phyloP scores from a whole-genome alignment of 53 echinoderm and acorn worm genomes.

The Hippasteria phrygiana region DNA sequence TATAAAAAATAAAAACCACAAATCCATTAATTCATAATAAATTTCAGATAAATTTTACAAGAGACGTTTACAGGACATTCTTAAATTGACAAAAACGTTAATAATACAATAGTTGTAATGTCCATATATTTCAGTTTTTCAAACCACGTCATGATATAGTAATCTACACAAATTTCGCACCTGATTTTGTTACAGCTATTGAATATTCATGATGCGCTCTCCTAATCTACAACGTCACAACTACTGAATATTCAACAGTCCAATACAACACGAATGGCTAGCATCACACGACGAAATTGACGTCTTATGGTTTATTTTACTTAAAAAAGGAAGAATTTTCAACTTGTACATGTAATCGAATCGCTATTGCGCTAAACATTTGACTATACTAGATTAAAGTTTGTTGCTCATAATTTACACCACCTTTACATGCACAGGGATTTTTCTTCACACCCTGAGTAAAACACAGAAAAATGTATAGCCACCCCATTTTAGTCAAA shows the following conservation, averaged over 20 bases:
- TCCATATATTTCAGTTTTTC: conserved; percentile 69
- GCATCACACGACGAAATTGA: conserved; percentile 23
- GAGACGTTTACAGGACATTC: conserved; percentile 35
- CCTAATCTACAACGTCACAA: conserved; percentile 60
- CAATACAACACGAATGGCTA: conserved; percentile 46
- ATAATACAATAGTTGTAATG: conserved; percentile 60
- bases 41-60: conserved; percentile 69
- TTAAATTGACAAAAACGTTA: conserved; percentile 53
- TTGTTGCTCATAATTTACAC: conserved; percentile 1
- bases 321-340: conserved; percentile 56
- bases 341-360: conserved; percentile 20
- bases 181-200: conserved; percentile 54
- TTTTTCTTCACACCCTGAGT: conserved; percentile 4
- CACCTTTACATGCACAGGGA: background rate
- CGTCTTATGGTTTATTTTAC: background rate
- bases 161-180: conserved; percentile 59
- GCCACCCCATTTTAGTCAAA: background rate
- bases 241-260: conserved; percentile 62
- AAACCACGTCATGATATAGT: conserved; percentile 62
- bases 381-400: background rate
- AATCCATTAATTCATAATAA: conserved; percentile 62
- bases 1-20: conserved; percentile 70
- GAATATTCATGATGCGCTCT: conserved; percentile 32
- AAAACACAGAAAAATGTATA: background rate
- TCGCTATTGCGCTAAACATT: conserved; percentile 18